phyloP scores from a whole-genome alignment of 1,140 invertebrate genomes.

The Drosophila paulistorum region DNA sequence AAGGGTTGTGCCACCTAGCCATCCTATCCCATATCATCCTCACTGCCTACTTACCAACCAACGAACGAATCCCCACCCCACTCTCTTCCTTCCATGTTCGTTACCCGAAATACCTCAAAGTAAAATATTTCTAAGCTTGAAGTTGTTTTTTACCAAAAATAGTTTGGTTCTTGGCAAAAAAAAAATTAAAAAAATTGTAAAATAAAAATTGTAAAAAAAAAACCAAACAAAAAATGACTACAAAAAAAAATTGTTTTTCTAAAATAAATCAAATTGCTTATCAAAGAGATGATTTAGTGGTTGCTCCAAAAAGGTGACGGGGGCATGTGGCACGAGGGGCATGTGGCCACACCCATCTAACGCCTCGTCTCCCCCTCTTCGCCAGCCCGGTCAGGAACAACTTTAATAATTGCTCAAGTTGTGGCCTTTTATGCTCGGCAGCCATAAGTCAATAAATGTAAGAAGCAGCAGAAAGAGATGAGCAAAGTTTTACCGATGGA shows the following conservation, averaged over 20 bases:
- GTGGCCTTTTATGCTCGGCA: constrained; percentile 69
- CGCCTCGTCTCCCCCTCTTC: constrained; percentile 23
- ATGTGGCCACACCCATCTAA: no score
- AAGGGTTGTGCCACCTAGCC: constrained; percentile 2
- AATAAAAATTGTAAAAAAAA: background rate
- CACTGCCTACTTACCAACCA: background rate
- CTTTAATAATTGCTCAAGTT: constrained; percentile 80
- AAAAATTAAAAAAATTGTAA: background rate
- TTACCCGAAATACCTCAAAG: constrained; percentile 52
- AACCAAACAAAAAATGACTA: constrained; percentile 21
- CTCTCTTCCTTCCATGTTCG: background rate
- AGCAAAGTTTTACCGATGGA: constrained; percentile 3
- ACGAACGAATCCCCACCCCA: no score
- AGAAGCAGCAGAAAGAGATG: constrained; percentile 30
- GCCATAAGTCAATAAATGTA: constrained; percentile 71
- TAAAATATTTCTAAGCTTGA: constrained; percentile 51
- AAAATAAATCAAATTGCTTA: constrained; percentile 81
- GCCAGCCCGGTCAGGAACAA: constrained; percentile 14
- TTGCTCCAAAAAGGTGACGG: constrained; percentile 28
- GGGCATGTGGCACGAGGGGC: background rate
- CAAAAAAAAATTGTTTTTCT: constrained; percentile 68
- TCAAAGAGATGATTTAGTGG: constrained; percentile 80
- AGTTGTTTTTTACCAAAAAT: constrained; percentile 48
- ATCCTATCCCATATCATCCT: background rate
- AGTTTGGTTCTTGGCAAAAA: constrained; percentile 42